Conservation (phyloP, 2,113 vertebrate species). For the Poecilia latipinna region DNA sequence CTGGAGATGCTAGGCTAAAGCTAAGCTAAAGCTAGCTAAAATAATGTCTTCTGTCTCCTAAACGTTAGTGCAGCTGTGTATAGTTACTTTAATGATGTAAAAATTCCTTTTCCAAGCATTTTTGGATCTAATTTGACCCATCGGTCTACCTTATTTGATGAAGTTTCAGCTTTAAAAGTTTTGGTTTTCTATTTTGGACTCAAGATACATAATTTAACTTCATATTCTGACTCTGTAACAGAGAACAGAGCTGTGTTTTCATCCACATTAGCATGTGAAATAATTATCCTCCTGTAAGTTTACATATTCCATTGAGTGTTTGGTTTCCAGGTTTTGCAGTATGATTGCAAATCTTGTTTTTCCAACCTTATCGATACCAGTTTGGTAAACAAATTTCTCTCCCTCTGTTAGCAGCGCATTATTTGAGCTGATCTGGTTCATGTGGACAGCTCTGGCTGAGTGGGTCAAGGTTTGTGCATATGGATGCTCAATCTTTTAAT, state of each 20-base stretch:
- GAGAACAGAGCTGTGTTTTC: background rate
- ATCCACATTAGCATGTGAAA: background rate
- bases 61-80: too few relatives aligned
- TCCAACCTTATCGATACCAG: background rate
- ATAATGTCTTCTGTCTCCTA: too few relatives aligned
- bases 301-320: background rate
- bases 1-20: too few relatives aligned
- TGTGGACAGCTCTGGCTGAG: constrained; percentile 11
- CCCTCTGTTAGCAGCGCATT: background rate
- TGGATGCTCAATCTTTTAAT: constrained; percentile 63
- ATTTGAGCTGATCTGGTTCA: background rate
- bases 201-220: background rate
- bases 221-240: background rate
- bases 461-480: constrained; percentile 38
- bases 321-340: background rate
- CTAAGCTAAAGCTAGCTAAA: too few relatives aligned
- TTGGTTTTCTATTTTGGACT: background rate
- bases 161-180: background rate
- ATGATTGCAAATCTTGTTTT: constrained; percentile 26
- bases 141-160: background rate
- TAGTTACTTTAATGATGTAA: background rate
- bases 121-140: background rate
- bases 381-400: background rate
- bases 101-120: background rate
- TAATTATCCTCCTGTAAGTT: background rate